Base-by-base conservation (phyloP, 2,113 vertebrate genomes). In the Ochotona curzoniae region DNA sequence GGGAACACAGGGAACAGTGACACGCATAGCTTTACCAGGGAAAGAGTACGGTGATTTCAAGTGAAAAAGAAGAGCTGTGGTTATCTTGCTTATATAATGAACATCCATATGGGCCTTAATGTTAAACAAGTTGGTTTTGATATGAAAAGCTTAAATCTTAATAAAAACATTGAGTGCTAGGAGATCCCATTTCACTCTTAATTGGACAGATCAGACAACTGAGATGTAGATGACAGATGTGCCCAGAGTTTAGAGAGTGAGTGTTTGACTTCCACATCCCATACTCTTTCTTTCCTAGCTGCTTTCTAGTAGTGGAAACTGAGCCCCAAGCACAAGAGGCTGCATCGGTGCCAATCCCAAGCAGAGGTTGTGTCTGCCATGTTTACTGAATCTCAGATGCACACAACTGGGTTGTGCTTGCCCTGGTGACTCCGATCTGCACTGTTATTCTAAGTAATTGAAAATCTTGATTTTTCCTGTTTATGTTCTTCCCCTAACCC, bases 401-500 rank as follows among this genome's bases (percentile, higher is more conserved):
- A 13, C 21, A 67, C 23, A 64, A 2, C 60, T 75, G n/a, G 18
- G 61, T n/a, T 3, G 5, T 20, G 7, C 23, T 85, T 64, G 9
- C 26, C 26, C 44, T 79, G 2, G 47, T 67, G 86, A 11, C 23
- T 66, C 26, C 79, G 17, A 66, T 66, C 54, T 67, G 11, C 30
- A 70, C 83, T 90, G 38, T 74, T 90, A 21, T 51, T 91, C 26
- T 78, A 54, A 30, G 60, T 73, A 79, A 44, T 25, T 63, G 30
- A 69, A 90, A 91, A 78, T 87, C 71, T 82, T 0, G 4, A n/a
- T 76, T 90, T 85, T 47, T 5, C 57, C 17, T 90, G 14, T 20
- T 80, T 86, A 75, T 87, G 12, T 38, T 89, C 88, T 94, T 28
- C 85, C 87, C 44, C 26, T 74, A 57, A 66, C 26, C 28, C 87